Base-by-base conservation (phyloP, 2,888 invertebrate species). In the Cerastis rubricosa region DNA sequence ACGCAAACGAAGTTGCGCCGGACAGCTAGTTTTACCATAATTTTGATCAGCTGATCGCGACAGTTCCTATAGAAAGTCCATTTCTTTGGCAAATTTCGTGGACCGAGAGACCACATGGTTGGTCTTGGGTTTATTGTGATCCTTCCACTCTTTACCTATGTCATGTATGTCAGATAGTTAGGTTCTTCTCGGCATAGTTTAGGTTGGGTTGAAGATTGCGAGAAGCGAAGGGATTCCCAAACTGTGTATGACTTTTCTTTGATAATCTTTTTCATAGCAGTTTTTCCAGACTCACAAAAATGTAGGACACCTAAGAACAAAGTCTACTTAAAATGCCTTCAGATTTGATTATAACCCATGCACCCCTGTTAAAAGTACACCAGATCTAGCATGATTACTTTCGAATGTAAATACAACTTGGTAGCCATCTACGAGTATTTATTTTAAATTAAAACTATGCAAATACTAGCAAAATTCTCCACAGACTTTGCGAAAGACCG, bases 401-500 rank as follows among this genome's bases (percentile, higher is more conserved):
- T n/a, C n/a, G n/a, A n/a, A n/a, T n/a, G n/a, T n/a, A n/a, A n/a
- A n/a, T n/a, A n/a, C n/a, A n/a, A n/a, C n/a, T n/a, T n/a, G n/a
- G n/a, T n/a, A n/a, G n/a, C n/a, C n/a, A n/a, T n/a, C n/a, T n/a
- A n/a, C n/a, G n/a, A n/a, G n/a, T n/a, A n/a, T n/a, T n/a, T n/a
- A n/a, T n/a, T n/a, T n/a, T n/a, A n/a, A n/a, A n/a, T n/a, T n/a
- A 61, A 35, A 59, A 61, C 14, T 19, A 29, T 2, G 40, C 35
- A 43, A 78, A 65, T 81, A 40, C 35, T 74, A 14, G 8, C 35
- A 29, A 74, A 65, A 66, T 61, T 45, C 22, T 29, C 14, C 5
- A 12, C 14, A 1, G 1, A 17, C 22, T 74, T 43, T 45, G 25
- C 57, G 2, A 66, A 74, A 14, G n/a, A 12, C 11, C n/a, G 5